Conservation (phyloP, 2,797 vertebrate genomes). For the Micropoecilia bifurca region DNA sequence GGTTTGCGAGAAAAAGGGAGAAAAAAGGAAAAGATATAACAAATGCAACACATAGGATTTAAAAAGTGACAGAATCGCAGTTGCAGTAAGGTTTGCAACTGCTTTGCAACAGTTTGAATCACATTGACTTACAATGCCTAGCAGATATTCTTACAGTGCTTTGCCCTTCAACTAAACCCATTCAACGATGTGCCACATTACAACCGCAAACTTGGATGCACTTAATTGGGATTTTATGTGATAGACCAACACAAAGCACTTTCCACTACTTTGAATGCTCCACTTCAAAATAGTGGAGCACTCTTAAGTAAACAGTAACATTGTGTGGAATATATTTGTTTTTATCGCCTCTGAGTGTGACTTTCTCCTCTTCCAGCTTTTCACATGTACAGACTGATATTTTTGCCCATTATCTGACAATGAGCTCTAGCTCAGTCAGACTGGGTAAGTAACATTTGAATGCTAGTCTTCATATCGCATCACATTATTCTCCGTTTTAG, state of each 20-base stretch:
- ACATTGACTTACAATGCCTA: background rate
- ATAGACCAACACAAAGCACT: background rate
- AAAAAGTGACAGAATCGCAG: slow-evolving; percentile 46
- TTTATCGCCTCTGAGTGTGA: background rate
- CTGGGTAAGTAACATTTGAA: background rate
- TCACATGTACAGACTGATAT: background rate
- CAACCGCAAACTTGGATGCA: background rate
- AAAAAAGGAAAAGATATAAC: slow-evolving; percentile 9
- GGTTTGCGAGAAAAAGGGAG: slow-evolving; percentile 27
- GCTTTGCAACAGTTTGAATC: background rate
- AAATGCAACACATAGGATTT: slow-evolving; percentile 58
- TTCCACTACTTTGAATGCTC: no score
- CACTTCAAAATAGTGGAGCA: background rate
- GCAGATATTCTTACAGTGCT: background rate
- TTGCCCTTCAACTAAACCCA: slow-evolving; percentile 1
- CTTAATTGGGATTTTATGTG: background rate
- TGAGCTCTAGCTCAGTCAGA: background rate
- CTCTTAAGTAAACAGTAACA: background rate
- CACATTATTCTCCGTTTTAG: background rate
- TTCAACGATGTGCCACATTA: background rate
- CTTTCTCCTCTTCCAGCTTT: background rate
- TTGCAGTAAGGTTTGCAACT: slow-evolving; percentile 43
- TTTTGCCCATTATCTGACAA: background rate
- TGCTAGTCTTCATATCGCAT: background rate
- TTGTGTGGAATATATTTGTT: background rate